Conservation (phyloP, 2,797 vertebrate species). For the Perodicticus potto region DNA sequence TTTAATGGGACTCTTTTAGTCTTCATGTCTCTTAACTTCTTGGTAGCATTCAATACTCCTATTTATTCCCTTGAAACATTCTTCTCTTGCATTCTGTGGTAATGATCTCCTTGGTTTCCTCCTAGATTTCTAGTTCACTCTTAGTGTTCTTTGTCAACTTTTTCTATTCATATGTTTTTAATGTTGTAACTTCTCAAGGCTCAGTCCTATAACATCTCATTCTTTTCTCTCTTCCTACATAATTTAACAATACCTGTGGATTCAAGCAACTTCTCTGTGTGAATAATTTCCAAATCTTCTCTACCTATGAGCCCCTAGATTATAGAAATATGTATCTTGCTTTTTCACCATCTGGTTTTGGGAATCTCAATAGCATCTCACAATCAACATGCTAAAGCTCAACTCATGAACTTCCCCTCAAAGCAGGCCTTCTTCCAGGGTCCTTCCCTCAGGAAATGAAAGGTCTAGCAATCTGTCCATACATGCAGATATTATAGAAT, state of each 20-base stretch:
- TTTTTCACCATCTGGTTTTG: not conserved
- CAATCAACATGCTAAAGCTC: not conserved
- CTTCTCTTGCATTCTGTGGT: not conserved
- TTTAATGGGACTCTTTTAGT: not conserved
- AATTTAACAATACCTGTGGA: not conserved
- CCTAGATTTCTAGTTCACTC: not conserved
- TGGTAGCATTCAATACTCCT: not conserved
- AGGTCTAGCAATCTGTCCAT: not conserved
- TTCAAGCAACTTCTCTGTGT: not conserved
- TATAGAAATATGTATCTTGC: not conserved
- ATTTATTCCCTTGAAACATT: not conserved
- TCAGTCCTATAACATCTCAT: not conserved
- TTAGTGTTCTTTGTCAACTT: not conserved
- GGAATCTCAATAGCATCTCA: not conserved
- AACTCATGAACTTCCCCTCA: not conserved
- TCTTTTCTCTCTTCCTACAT: not conserved
- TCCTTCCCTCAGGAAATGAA: not conserved
- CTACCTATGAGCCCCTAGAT: not conserved
- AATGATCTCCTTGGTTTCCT: not conserved
- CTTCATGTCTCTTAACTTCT: not conserved
- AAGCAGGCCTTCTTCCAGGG: not conserved
- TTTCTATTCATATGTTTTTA: not conserved
- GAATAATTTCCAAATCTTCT: not conserved
- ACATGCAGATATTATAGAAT: not conserved
- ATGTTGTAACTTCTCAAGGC: not conserved